Base-by-base conservation (phyloP, 2,113 vertebrate genomes). In the Steatornis caripensis region DNA sequence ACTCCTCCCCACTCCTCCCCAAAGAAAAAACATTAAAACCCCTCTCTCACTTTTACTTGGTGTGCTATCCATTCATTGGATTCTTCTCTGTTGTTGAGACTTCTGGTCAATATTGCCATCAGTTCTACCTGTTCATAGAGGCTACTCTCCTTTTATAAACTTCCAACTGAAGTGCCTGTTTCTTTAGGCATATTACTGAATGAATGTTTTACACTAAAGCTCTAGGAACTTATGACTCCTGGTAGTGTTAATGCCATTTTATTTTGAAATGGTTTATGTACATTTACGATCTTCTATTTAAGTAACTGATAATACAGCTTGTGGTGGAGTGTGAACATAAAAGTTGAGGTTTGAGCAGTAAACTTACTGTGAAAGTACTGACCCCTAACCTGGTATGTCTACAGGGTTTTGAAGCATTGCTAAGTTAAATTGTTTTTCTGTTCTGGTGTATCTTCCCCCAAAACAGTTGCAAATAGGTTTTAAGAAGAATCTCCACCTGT, bases 101-200 rank as follows among this genome's bases (percentile, higher is more conserved):
- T 48, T 84, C 16, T 48, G 2, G 8, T 61, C 1, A 5, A 1
- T 43, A 27, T n/a, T 77, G 30, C 5, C 2, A 2, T 60, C 5
- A 46, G 1, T 34, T 84, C 3, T 91, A 0, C 10, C 20, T 79
- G 4, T 57, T 84, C 11, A 26, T 53, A 43, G 19, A 58, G 23
- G 32, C 17, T 30, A 8, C 29, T 62, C 5, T 20, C 2, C 34
- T 84, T 36, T 34, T 13, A 5, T 32, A 12, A 76, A 45, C 27
- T 58, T 60, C 8, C 3, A 15, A 10, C 14, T 29, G 27, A 16
- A 53, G 10, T 54, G 15, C 6, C 1, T 55, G 1, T 54, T 84
- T 48, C 5, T 45, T 57, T 5, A 20, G 15, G 11, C 12, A 0
- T 39, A 3, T 66, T 90, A 29, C 27, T 1, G 3, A 86, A 36